Base-by-base conservation (phyloP, 30 jellyfish, hydroid and myxozoan genomes). In the Calvadosia cruxmelitensis region DNA sequence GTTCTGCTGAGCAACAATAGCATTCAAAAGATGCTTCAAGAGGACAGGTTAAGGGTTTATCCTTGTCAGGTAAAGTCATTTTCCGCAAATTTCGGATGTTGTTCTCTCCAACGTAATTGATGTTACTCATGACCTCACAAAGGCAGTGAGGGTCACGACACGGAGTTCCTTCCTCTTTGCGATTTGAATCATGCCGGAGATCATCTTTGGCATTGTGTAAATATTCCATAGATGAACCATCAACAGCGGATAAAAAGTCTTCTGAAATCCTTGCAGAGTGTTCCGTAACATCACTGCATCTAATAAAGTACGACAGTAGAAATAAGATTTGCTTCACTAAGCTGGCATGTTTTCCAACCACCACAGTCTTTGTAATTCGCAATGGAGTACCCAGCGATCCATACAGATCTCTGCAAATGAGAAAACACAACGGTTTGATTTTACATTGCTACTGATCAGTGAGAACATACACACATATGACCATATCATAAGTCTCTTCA, bases 261-360 rank as follows among this genome's bases (percentile, higher is more conserved):
- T 69, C 30, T 1, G 63, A 23, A 70, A 86, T 48, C 10, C 34
- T 49, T 32, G 68, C 28, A 2, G 80, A 77, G 52, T 80, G 74
- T 52, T 86, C 96, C 61, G 52, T 70, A 31, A 86, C 78, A 24
- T 79, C 94, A 66, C 96, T 74, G 73, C 96, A 86, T 29, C 96
- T 78, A 28, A 86, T 79, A 53, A 86, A 86, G 83, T 86, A 86
- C 31, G 95, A 68, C 26, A 86, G 82, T 20, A 86, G 33, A 49
- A 79, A 73, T 10, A 86, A 65, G 34, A 86, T 24, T 67, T 86
- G 89, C 0, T 84, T 73, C 70, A 86, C 94, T 66, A 86, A 33
- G 31, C 66, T 57, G n/a, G 80, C 77, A 64, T 86, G 80, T 74
- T 86, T 80, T 2, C 96, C 96, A 62, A 80, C 92, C 27, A 86